Conservation (phyloP, 1,140 invertebrate species). For the Trichonephila inaurata region DNA sequence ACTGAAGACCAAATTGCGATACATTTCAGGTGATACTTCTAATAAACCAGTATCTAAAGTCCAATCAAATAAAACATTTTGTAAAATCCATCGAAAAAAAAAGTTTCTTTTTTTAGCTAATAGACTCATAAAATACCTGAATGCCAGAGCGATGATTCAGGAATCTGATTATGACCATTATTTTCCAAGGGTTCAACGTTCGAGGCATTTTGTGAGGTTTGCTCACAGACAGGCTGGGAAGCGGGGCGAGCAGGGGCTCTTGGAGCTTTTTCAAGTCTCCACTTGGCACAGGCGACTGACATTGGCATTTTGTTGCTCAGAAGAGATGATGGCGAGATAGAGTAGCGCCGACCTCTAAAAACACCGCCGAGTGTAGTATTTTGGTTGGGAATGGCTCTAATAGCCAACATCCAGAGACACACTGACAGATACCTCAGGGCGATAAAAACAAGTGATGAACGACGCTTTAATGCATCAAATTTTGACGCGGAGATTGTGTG, state of each 20-base stretch:
- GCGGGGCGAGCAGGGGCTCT: not conserved
- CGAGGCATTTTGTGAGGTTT: not conserved
- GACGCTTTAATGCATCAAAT: not conserved
- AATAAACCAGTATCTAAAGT: too few relatives aligned
- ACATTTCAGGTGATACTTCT: too few relatives aligned
- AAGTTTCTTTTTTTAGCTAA: too few relatives aligned
- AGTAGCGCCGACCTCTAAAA: not conserved
- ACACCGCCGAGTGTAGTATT: not conserved
- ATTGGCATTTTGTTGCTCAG: constrained; percentile 3
- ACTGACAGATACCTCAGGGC: constrained; percentile 8
- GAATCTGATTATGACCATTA: too few relatives aligned
- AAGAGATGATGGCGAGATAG: not conserved
- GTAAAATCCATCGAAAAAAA: too few relatives aligned
- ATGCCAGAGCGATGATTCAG: too few relatives aligned
- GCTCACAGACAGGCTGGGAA: not conserved
- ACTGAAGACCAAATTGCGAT: too few relatives aligned
- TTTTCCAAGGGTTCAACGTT: not conserved
- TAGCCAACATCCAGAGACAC: constrained; percentile 26
- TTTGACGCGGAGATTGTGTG: not conserved
- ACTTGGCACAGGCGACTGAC: not conserved
- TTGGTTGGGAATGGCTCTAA: not conserved
- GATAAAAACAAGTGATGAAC: not conserved
- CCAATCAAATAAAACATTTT: too few relatives aligned
- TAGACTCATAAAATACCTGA: too few relatives aligned
- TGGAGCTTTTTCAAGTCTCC: not conserved